Percentiles rank a stretch among this genome's conserved stretches.
phyloP scores from a whole-genome alignment of 2,113 vertebrate species.

The Engraulis encrasicolus region DNA sequence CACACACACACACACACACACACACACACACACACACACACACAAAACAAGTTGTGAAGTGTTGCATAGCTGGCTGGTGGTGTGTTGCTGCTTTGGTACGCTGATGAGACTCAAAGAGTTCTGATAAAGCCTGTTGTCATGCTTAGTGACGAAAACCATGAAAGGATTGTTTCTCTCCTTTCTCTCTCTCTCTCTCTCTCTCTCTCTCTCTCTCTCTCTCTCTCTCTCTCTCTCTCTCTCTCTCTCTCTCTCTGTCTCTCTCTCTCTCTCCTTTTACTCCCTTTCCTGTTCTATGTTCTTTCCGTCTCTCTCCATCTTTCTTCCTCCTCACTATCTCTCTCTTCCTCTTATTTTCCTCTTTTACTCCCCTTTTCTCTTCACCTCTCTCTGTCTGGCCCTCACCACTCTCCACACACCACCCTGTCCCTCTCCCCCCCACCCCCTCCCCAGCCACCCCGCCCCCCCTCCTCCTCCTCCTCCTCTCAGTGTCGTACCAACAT shows the following conservation, averaged over 20 bases:
- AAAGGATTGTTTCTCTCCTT: constrained; percentile 17
- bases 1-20: constrained; percentile 9
- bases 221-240: background rate
- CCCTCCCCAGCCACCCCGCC: too few relatives aligned
- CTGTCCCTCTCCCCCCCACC: too few relatives aligned
- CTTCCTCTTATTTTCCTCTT: background rate
- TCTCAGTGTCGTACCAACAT: constrained; percentile 20
- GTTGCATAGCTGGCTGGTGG: constrained; percentile 10
- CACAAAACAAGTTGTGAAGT: background rate
- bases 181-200: background rate
- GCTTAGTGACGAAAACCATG: constrained; percentile 39
- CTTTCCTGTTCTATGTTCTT: too few relatives aligned
- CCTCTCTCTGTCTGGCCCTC: background rate
- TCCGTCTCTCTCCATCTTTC: background rate
- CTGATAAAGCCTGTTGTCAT: constrained; percentile 39
- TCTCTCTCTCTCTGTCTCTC: background rate
- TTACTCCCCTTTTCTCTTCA: background rate
- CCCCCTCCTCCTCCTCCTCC: background rate
- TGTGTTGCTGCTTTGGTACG: background rate
- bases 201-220: background rate
- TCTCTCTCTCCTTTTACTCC: too few relatives aligned
- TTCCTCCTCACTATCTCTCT: background rate
- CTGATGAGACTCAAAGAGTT: constrained; percentile 25
- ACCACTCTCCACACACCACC: too few relatives aligned
- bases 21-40: background rate